These are phyloP conservation scores for Nasonovia ribisnigri DNA, from an alignment of 2,888 invertebrate species.

Conservation along the genomic window DNA sequence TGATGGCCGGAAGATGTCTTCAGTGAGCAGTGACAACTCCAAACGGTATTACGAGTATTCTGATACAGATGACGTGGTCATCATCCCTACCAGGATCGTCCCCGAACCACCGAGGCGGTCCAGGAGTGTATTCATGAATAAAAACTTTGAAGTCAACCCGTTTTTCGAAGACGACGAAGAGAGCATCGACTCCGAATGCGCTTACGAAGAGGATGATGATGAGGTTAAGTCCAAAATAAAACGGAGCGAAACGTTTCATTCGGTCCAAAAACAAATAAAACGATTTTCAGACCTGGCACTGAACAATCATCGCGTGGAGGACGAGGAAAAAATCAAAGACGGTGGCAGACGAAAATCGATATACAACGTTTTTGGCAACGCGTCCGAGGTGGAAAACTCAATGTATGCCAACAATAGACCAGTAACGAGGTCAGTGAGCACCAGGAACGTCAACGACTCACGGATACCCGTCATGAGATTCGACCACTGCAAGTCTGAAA, in stretches of 20 bases:
- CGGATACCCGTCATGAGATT: slow-evolving; percentile 30
- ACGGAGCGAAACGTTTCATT: slow-evolving; percentile 66
- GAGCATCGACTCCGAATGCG: slow-evolving; percentile 67
- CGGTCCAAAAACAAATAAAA: slow-evolving; percentile 65
- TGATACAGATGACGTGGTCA: slow-evolving; percentile 66
- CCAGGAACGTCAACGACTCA: slow-evolving; percentile 49
- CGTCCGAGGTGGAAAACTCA: not conserved
- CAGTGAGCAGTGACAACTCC: slow-evolving; percentile 15
- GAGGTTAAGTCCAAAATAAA: slow-evolving; percentile 63
- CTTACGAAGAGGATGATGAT: slow-evolving; percentile 57
- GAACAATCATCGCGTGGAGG: not conserved
- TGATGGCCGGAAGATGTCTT: not conserved
- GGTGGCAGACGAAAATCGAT: slow-evolving; percentile 25
- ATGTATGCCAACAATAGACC: not conserved
- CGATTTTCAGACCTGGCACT: slow-evolving; percentile 28
- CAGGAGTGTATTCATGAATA: slow-evolving; percentile 77
- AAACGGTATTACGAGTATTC: slow-evolving; percentile 39
- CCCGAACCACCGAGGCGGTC: slow-evolving; percentile 86
- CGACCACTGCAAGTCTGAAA: slow-evolving; percentile 66
- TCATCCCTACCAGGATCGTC: slow-evolving; percentile 80
- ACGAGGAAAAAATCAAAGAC: not conserved
- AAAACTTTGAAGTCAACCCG: slow-evolving; percentile 68
- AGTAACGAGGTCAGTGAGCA: slow-evolving; percentile 57
- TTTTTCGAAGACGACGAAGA: slow-evolving; percentile 69
- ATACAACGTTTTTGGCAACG: slow-evolving; percentile 37